Conservation (phyloP, 92 coral and sea anemone genomes). For the Phenganax stokvisi region DNA sequence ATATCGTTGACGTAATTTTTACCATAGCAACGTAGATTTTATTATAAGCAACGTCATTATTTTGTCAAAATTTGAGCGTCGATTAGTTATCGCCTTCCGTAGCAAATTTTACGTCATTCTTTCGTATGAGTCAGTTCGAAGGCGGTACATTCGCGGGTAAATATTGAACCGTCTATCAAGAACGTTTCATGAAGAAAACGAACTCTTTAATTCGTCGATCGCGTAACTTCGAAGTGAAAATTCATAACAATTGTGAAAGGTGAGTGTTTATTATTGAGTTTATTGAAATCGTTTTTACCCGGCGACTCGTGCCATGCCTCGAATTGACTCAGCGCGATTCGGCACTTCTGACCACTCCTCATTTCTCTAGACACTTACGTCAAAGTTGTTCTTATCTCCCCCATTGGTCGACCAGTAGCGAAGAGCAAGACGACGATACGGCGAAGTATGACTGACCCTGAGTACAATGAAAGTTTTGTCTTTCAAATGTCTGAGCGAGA, state of each 20-base stretch:
- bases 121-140: constrained; percentile 4
- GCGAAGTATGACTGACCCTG: constrained; percentile 98
- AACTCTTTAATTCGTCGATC: no score
- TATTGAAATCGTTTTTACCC: background rate
- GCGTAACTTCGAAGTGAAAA: background rate
- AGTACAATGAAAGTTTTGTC: constrained; percentile 98
- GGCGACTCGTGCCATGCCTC: constrained; percentile 3
- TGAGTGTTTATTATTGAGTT: constrained; percentile 5
- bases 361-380: constrained; percentile 89
- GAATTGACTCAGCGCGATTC: constrained; percentile 2
- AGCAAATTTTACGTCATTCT: background rate
- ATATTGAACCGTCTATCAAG: background rate
- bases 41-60: background rate
- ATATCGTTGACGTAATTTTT: background rate
- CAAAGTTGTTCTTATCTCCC: constrained; percentile 87
- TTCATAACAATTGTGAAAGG: constrained; percentile 9
- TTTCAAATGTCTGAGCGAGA: constrained; percentile 97
- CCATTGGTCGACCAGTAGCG: constrained; percentile 95
- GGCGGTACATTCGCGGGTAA: constrained; percentile 17
- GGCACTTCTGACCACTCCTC: background rate
- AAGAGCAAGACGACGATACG: constrained; percentile 98
- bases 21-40: background rate
- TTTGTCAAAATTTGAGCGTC: no score
- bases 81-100: background rate
- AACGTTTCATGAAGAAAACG: no score